Evolutionary conservation across 2,888 invertebrate species (phyloP).

Genomic region (Ischnus inquisitorius): DNA sequence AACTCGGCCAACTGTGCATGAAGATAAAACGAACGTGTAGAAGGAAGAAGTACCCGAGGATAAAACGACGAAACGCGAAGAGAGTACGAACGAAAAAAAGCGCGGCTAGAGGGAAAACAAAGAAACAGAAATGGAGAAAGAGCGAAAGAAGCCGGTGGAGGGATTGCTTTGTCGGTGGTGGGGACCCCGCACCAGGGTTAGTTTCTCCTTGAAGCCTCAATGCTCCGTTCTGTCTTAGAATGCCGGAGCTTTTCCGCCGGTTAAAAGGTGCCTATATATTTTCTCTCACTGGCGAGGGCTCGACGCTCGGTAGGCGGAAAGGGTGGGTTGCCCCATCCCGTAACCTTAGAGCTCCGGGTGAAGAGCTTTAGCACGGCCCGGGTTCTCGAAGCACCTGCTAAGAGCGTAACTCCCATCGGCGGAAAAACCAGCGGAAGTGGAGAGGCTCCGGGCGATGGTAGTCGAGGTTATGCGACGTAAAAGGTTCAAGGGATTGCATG

Average conservation of each 20-base stretch:
- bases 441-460: conserved; percentile 26
- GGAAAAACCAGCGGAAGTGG: conserved; percentile 45
- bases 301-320: conserved; percentile 21
- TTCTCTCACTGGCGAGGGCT: conserved; percentile 42
- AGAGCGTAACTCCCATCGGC: conserved; percentile 79
- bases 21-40: conserved; percentile 51
- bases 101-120: conserved; percentile 23
- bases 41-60: conserved; percentile 5
- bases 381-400: conserved; percentile 78
- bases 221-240: conserved; percentile 63
- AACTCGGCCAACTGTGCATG: conserved; percentile 63
- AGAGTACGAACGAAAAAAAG: conserved; percentile 32
- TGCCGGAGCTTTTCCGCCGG: conserved; percentile 75
- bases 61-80: conserved; percentile 45
- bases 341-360: conserved; percentile 45
- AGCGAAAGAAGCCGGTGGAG: conserved; percentile 40
- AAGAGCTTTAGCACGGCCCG: conserved; percentile 49
- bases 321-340: conserved; percentile 5
- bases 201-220: conserved; percentile 66
- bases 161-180: conserved; percentile 60
- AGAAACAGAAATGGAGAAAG: conserved; percentile 44
- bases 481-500: conserved; percentile 37
- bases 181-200: conserved; percentile 47
- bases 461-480: conserved; percentile 35
- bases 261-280: conserved; percentile 81